A percentile compares a stretch with the other conserved stretches of the same genome.
Conservation (phyloP, 2,888 invertebrate species). For the Cephus sareptanus region DNA sequence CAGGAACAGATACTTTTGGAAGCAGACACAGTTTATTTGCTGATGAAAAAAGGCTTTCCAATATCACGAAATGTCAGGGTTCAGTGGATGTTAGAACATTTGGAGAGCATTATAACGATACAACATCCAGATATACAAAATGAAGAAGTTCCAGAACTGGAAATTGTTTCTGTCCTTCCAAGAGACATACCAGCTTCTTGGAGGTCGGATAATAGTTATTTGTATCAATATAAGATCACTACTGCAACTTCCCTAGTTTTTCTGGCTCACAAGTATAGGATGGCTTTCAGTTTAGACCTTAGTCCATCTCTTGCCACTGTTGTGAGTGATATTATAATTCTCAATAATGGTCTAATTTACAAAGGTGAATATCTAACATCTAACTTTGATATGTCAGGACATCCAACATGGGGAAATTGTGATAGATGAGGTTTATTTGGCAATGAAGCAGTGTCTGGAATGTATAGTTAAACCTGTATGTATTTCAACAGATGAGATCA, state of each 20-base stretch:
- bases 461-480: constrained; percentile 71
- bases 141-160: constrained; percentile 70
- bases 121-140: constrained; percentile 55
- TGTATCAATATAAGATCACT: constrained; percentile 69
- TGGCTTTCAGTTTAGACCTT: constrained; percentile 82
- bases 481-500: constrained; percentile 22
- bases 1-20: constrained; percentile 62
- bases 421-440: constrained; percentile 72
- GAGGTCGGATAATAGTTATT: constrained; percentile 66
- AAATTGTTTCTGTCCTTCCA: constrained; percentile 74
- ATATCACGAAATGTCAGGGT: constrained; percentile 80
- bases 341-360: not conserved
- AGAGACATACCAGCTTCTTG: constrained; percentile 67
- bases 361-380: not conserved
- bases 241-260: constrained; percentile 74
- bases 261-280: constrained; percentile 76
- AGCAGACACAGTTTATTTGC: constrained; percentile 74
- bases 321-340: constrained; percentile 64
- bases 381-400: constrained; percentile 60
- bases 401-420: constrained; percentile 72
- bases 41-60: constrained; percentile 77
- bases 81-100: constrained; percentile 79
- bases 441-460: constrained; percentile 70
- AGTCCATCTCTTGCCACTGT: constrained; percentile 81
- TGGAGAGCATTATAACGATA: constrained; percentile 72